Conservation (phyloP, 30 jellyfish, hydroid and myxozoan genomes). For the Hydractinia echinata region DNA sequence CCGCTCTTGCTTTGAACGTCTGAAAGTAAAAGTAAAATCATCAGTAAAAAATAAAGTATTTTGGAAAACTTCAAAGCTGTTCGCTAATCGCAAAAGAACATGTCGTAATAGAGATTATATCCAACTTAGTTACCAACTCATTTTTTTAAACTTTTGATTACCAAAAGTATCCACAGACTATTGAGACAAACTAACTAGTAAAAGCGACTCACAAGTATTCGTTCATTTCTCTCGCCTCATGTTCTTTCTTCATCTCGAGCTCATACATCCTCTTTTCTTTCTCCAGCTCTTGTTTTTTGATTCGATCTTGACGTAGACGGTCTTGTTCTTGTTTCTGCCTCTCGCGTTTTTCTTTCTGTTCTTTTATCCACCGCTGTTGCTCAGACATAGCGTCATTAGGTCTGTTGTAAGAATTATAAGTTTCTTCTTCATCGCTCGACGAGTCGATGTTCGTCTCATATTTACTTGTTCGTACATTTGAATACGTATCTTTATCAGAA, state of each 20-base stretch:
- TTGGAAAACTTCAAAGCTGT: neutral
- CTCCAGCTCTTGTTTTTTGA: slow-evolving; percentile 54
- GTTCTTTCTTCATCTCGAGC: slow-evolving; percentile 61
- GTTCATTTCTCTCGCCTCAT: slow-evolving; percentile 45
- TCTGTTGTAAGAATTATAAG: too few species aligned
- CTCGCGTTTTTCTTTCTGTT: slow-evolving; percentile 57
- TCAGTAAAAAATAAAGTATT: neutral
- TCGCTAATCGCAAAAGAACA: neutral
- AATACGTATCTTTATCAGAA: neutral
- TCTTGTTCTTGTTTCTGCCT: slow-evolving; percentile 68
- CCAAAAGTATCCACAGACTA: neutral
- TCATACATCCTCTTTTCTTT: slow-evolving; percentile 53
- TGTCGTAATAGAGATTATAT: neutral
- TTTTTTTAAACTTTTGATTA: too few species aligned
- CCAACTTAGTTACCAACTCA: neutral
- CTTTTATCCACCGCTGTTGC: slow-evolving; percentile 58
- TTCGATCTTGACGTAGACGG: slow-evolving; percentile 52
- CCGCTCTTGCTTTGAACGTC: neutral
- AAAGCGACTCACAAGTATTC: slow-evolving; percentile 36
- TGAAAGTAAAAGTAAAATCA: neutral
- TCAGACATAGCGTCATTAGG: neutral
- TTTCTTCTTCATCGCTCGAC: neutral
- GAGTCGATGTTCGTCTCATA: slow-evolving; percentile 19
- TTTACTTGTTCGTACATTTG: neutral
- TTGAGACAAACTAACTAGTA: neutral